These are phyloP conservation scores for Leucosticte australis DNA, from an alignment of 2,113 vertebrate species.

Conservation along the genomic window DNA sequence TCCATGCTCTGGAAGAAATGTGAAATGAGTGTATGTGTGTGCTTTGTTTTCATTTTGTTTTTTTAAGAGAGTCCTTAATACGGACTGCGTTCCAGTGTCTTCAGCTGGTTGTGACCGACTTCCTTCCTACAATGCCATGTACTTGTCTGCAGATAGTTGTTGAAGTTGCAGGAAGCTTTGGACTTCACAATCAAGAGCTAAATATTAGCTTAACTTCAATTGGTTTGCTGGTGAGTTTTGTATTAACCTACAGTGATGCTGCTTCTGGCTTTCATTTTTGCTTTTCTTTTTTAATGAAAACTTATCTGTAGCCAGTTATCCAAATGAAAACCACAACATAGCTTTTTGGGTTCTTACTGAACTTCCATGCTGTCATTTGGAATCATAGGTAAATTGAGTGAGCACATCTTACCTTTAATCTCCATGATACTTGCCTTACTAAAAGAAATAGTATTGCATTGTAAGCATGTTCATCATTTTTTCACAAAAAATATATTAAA, in stretches of 20 bases:
- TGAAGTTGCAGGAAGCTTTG: conserved; percentile 97
- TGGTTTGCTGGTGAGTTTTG: conserved; percentile 88
- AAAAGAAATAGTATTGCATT: neutral
- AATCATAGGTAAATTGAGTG: neutral
- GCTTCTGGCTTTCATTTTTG: neutral
- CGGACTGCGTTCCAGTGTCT: conserved; percentile 99
- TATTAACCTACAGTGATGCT: neutral
- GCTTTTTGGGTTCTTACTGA: neutral
- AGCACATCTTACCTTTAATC: neutral
- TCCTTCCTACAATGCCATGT: conserved; percentile 98
- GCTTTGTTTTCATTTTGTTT: conserved; percentile 19
- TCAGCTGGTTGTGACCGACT: conserved; percentile 98
- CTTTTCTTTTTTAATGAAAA: neutral
- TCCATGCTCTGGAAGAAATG: conserved; percentile 1
- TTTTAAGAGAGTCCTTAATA: conserved; percentile 92
- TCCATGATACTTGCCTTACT: neutral
- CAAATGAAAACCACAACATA: neutral
- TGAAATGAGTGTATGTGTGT: neutral
- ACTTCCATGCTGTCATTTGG: neutral
- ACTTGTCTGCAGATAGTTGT: conserved; percentile 98
- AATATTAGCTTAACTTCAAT: conserved; percentile 99
- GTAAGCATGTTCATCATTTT: neutral
- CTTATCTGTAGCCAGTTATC: neutral
- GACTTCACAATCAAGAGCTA: conserved; percentile 98
- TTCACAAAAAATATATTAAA: neutral